Evolutionary conservation across 2,888 invertebrate species (phyloP).

Genomic region (Therioaphis trifolii): DNA sequence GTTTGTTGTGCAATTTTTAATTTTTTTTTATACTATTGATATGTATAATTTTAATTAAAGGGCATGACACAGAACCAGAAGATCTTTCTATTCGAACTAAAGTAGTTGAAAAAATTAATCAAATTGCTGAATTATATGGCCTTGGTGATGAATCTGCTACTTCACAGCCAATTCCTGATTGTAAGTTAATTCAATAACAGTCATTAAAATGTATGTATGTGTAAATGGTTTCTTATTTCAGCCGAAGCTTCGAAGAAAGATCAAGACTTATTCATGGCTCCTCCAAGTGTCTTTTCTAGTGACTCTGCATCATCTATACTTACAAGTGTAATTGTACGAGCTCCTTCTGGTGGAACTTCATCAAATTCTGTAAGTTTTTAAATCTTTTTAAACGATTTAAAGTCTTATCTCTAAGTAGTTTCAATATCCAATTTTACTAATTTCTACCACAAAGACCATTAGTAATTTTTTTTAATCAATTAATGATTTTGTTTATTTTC

Average conservation of each 20-base stretch:
- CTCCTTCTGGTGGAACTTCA: constrained; percentile 52
- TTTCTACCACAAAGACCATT: too few relatives aligned
- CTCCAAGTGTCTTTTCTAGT: constrained; percentile 23
- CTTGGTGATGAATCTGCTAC: constrained; percentile 41
- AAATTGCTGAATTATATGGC: constrained; percentile 4
- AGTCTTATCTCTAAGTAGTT: too few relatives aligned
- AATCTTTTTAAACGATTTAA: too few relatives aligned
- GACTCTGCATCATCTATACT: constrained; percentile 44
- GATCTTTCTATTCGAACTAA: constrained; percentile 52
- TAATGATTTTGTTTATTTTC: too few relatives aligned
- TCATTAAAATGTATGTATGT: background rate
- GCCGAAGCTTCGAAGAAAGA: constrained; percentile 45
- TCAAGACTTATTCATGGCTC: constrained; percentile 15
- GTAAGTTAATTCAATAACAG: background rate
- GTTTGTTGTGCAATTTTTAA: background rate
- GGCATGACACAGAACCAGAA: constrained; percentile 57
- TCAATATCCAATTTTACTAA: too few relatives aligned
- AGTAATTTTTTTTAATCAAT: too few relatives aligned
- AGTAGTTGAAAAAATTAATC: constrained; percentile 1
- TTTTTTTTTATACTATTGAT: background rate
- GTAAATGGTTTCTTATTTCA: background rate
- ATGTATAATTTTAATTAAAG: constrained; percentile 29
- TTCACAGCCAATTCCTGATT: constrained; percentile 34
- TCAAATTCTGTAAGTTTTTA: constrained; percentile 50
- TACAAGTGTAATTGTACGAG: constrained; percentile 63